Percentiles rank a stretch among this genome's conserved stretches.
phyloP scores from a whole-genome alignment of 2,797 vertebrate genomes.

The Hybognathus amarus region DNA sequence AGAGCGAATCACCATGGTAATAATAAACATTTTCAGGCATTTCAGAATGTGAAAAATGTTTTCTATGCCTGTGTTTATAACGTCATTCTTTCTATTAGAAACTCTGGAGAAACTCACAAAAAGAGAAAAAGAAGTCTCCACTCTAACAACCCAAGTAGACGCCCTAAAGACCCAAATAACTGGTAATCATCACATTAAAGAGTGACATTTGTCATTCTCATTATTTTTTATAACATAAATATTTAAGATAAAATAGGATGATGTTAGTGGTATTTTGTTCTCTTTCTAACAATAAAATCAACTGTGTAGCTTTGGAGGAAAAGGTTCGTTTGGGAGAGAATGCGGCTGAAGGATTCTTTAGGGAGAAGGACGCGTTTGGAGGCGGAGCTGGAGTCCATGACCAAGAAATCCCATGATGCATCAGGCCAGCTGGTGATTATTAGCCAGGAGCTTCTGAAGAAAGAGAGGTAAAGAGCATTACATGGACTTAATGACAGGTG shows the following conservation, averaged over 20 bases:
- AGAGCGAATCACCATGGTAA: not conserved
- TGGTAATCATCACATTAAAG: constrained; percentile 77
- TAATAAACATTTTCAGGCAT: not conserved
- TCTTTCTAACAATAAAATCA: not conserved
- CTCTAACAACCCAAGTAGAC: constrained; percentile 88
- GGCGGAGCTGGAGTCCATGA: constrained; percentile 88
- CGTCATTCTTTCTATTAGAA: constrained; percentile 72
- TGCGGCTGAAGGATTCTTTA: constrained; percentile 79
- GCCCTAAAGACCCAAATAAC: constrained; percentile 89
- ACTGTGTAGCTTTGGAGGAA: constrained; percentile 81
- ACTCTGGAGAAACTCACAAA: constrained; percentile 92
- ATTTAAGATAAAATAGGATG: not conserved
- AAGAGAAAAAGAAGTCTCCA: constrained; percentile 91
- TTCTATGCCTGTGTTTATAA: not conserved
- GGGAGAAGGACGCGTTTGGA: constrained; percentile 89
- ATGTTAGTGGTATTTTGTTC: not conserved
- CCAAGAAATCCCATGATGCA: constrained; percentile 93
- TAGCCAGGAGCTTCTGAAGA: constrained; percentile 95
- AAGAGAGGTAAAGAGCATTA: constrained; percentile 86
- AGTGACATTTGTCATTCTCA: not conserved
- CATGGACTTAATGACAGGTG: not conserved
- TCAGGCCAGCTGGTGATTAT: constrained; percentile 96
- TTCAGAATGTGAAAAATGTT: not conserved
- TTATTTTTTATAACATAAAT: not conserved
- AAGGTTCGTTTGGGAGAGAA: constrained; percentile 87